Conservation (phyloP, 1,140 invertebrate species). For the Euwallacea similis region DNA sequence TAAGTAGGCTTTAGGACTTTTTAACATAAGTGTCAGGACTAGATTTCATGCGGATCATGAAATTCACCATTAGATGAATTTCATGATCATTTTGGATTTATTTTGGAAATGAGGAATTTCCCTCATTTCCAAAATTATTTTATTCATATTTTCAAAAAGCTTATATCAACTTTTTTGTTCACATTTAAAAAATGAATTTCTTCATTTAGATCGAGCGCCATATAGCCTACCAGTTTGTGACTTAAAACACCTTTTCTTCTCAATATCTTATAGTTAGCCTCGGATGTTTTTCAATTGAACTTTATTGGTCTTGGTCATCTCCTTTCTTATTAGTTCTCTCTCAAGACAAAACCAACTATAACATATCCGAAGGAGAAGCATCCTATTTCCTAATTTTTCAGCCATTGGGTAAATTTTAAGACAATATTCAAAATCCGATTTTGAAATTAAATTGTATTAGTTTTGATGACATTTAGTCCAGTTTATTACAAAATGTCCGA, state of each 20-base stretch:
- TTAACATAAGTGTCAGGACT: background rate
- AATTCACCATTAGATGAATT: no score
- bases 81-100: no score
- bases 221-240: background rate
- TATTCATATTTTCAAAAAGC: background rate
- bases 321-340: background rate
- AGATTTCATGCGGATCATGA: background rate
- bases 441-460: background rate
- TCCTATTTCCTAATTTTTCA: background rate
- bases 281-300: background rate
- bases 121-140: background rate
- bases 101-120: no score
- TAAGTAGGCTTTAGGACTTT: constrained; percentile 1
- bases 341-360: constrained; percentile 7
- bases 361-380: background rate
- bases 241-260: background rate
- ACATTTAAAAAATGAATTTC: background rate
- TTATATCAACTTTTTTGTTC: background rate
- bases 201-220: background rate
- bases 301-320: background rate
- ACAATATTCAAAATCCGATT: background rate
- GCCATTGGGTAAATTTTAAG: background rate
- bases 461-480: constrained; percentile 15
- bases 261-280: background rate
- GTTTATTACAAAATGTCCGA: constrained; percentile 26